Conservation (phyloP, 2,113 vertebrate genomes). For the Microtus ochrogaster region DNA sequence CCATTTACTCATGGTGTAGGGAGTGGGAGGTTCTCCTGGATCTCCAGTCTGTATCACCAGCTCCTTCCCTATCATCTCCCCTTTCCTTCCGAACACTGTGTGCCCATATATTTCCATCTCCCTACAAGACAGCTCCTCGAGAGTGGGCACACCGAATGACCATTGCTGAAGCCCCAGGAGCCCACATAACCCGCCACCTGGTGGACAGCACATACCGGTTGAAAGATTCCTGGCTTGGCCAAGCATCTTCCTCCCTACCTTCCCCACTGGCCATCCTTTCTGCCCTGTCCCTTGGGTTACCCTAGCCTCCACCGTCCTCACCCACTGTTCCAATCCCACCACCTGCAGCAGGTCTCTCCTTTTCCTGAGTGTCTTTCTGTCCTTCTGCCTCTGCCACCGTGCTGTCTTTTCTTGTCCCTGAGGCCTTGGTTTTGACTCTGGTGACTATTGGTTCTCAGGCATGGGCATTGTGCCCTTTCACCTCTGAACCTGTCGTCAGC, state of each 20-base stretch:
- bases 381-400: background rate
- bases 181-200: background rate
- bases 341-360: background rate
- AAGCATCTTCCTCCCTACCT: background rate
- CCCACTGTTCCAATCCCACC: too few relatives aligned
- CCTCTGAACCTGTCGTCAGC: background rate
- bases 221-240: background rate
- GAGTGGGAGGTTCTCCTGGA: background rate
- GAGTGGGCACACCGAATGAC: too few relatives aligned
- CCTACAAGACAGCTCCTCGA: background rate
- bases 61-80: background rate
- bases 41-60: background rate
- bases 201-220: accelerated
- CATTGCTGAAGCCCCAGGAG: background rate
- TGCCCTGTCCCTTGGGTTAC: background rate
- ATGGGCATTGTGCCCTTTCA: background rate
- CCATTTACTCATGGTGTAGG: background rate
- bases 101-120: background rate
- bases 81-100: background rate
- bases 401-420: background rate
- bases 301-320: background rate
- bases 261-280: background rate
- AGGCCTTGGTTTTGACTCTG: slow-evolving; percentile 36
- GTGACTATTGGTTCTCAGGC: background rate
- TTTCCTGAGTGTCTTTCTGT: background rate